Evolutionary conservation across 1,140 invertebrate genomes (phyloP), one percentile per base, ranked within the genome.

Genomic region (Tetramorium simillimum): DNA sequence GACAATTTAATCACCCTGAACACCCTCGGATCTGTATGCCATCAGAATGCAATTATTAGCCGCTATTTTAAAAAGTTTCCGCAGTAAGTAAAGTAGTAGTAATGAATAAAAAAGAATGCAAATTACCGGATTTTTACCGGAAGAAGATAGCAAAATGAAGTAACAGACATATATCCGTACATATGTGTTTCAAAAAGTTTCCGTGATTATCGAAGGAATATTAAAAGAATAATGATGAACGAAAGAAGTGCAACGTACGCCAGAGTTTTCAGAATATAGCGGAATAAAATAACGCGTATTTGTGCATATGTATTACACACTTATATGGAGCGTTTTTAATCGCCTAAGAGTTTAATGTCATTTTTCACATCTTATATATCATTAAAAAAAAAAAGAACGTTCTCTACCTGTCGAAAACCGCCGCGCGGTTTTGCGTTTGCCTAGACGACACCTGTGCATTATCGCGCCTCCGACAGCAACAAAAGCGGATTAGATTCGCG

Each of bases 401-500:
- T 43, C 28, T 81, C 40, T 86, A 86, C 76, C 62, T 82, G 4
- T 69, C 14, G 2, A 37, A 62, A 60, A 3, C 0, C 73, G 10
- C 7, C 12, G 18, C 5, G 40, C 3, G 56, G 53, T 21, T 58
- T 69, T 24, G 58, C 43, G 28, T 16, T 88, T 12, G 75, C 9
- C 14, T 72, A 28, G 51, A 21, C 40, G 69, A 18, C 67, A 53
- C 67, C 9, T 60, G 43, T 46, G 77, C 73, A 89, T 84, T 84
- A 75, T 43, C 40, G 43, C 33, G 81, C 46, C 46, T 84, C 78
- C 2, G 70, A 10, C 49, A 76, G 80, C 67, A 67, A 58, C 91
- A 84, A 76, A 89, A 90, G 86, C 85, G 85, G 75, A 90, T 88
- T 87, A 91, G n/a, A 86, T 90, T 91, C 60, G 65, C 78, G 85